Base-by-base conservation (phyloP, 2,113 vertebrate species). In the Kryptolebias marmoratus region DNA sequence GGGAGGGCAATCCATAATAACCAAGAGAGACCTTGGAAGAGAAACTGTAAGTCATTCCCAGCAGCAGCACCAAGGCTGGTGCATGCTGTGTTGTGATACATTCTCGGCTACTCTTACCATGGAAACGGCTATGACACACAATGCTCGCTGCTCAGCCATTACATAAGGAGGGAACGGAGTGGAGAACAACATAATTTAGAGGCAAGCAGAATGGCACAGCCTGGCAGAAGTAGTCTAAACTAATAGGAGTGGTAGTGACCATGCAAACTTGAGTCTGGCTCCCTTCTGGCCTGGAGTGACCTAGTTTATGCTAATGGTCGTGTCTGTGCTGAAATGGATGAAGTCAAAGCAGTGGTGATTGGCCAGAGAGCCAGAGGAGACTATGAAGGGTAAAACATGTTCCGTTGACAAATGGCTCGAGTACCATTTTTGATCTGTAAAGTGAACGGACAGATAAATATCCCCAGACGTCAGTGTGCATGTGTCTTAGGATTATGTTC, bases 231-330 rank as follows among this genome's bases (percentile, higher is more conserved):
- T 58, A 65, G 67, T 86, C 71, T 58, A 68, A 72, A 73, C 69
- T 85, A 77, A 88, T 84, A 77, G 81, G 66, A 82, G 84, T 72
- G 77, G 76, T 80, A 77, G 87, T 89, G 82, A 85, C 82, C 86
- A 82, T 82, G 84, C 85, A 87, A 89, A 86, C 86, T 81, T 75
- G 63, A 88, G 88, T 77, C 78, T 77, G 86, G 76, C 87, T 93
- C 90, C 86, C 88, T 89, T 81, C 86, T 93, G 91, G 89, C 83
- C 90, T 87, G 83, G 78, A 84, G 73, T 92, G 94, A 91, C 94
- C 93, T 93, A 94, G 88, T 94, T 93, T 79, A 87, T 84, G 84
- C 85, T 87, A 90, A 89, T 88, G 88, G 89, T 88, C 72, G 82
- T 64, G 75, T 71, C 86, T 72, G 74, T 22, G 80, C 81, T 77